A percentile compares a stretch with the other conserved stretches of the same genome.
Conservation (phyloP, 2,797 vertebrate genomes). For the Sphenodon punctatus region DNA sequence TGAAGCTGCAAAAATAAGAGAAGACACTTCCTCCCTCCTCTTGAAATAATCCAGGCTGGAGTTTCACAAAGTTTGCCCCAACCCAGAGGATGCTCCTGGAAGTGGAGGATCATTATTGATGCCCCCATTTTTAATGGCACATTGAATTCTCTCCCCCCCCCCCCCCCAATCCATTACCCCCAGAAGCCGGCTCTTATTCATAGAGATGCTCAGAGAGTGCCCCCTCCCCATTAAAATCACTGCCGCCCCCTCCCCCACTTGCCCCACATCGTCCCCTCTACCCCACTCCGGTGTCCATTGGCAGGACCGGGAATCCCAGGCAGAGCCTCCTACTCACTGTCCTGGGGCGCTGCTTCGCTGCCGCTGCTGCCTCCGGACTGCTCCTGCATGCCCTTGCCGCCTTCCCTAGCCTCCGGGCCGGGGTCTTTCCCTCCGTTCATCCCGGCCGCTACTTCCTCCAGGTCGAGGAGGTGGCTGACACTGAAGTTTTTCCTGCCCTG, state of each 20-base stretch:
- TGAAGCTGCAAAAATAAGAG: no score
- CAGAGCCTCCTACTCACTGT: conserved; percentile 81
- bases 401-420: conserved; percentile 52
- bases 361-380: conserved; percentile 80
- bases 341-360: conserved; percentile 78
- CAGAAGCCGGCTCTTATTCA: no score
- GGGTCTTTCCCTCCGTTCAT: conserved; percentile 67
- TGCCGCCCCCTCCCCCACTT: no score
- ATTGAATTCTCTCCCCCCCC: background rate
- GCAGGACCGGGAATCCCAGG: no score
- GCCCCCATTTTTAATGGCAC: no score
- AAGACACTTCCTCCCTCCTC: no score
- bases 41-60: no score
- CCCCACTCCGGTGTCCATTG: background rate
- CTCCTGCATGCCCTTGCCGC: conserved; percentile 65
- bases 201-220: no score
- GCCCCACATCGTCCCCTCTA: background rate
- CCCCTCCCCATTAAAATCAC: background rate
- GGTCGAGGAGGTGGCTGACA: conserved; percentile 82
- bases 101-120: no score
- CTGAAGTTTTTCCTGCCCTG: conserved; percentile 82
- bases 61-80: no score
- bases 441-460: conserved; percentile 79
- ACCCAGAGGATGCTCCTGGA: no score
- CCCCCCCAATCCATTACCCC: background rate